These are phyloP conservation scores for Axinella damicornis DNA, from an alignment of 37 sponge, comb jelly and placozoan species.

Conservation along the genomic window DNA sequence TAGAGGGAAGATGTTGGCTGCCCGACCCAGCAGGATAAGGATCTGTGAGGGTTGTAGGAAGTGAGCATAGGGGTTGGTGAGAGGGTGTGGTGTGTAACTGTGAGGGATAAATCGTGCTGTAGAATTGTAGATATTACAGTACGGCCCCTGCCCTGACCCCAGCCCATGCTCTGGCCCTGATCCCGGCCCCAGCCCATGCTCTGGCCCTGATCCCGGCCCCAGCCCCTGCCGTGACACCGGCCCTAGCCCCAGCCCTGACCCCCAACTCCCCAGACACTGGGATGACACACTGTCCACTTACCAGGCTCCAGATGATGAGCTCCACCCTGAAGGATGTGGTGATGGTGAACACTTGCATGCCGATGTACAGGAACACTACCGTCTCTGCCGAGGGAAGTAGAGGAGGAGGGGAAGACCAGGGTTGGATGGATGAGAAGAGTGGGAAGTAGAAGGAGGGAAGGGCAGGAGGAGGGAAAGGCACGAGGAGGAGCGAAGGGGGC, in stretches of 20 bases:
- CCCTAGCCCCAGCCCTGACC: no score
- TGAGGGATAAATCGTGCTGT: no score
- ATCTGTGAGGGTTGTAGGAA: conserved; percentile 40
- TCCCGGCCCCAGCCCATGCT: no score
- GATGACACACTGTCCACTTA: conserved; percentile 33
- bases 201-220: no score
- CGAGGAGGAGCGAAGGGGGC: not conserved
- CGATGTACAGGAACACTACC: conserved; percentile 95
- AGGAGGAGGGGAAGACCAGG: not conserved
- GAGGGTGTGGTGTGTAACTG: no score
- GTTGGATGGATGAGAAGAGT: not conserved
- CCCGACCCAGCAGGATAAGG: conserved; percentile 83
- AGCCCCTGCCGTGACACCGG: no score
- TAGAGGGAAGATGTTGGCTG: conserved; percentile 92
- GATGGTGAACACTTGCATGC: conserved; percentile 90
- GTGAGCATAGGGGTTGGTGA: no score
- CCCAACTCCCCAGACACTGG: no score
- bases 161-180: no score
- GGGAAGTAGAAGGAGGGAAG: not conserved
- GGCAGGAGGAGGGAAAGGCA: not conserved
- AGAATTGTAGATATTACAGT: no score
- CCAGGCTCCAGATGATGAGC: conserved; percentile 92
- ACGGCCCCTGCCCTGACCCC: no score
- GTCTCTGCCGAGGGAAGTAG: conserved; percentile 70
- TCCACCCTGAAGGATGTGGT: conserved; percentile 75